Evolutionary conservation across 2,888 invertebrate species (phyloP).

Genomic region (Xestobium rufovillosum): DNA sequence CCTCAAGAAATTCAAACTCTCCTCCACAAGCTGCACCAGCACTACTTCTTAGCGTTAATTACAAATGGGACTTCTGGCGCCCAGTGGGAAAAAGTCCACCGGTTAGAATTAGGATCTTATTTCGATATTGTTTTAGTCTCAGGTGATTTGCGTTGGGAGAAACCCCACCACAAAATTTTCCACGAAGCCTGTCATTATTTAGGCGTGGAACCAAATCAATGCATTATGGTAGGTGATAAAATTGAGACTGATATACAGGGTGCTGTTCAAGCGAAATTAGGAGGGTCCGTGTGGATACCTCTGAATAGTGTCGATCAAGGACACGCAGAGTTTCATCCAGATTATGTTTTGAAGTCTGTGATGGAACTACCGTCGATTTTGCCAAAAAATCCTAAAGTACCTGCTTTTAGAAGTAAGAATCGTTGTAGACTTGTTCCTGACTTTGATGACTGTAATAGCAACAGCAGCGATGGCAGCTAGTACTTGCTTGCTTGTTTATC

Average conservation of each 20-base stretch:
- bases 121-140: slow-evolving; percentile 77
- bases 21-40: slow-evolving; percentile 60
- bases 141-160: slow-evolving; percentile 80
- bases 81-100: slow-evolving; percentile 82
- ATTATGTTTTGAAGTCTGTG: slow-evolving; percentile 58
- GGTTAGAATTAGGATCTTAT: slow-evolving; percentile 59
- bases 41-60: slow-evolving; percentile 71
- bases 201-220: slow-evolving; percentile 64
- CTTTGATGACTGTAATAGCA: slow-evolving; percentile 42
- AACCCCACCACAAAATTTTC: slow-evolving; percentile 76
- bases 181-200: slow-evolving; percentile 71
- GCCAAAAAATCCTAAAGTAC: slow-evolving; percentile 44
- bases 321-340: slow-evolving; percentile 47
- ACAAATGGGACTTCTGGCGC: slow-evolving; percentile 81
- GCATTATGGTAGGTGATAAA: slow-evolving; percentile 84
- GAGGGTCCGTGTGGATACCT: slow-evolving; percentile 76
- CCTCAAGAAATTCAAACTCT: slow-evolving; percentile 61
- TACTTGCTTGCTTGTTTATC: too few relatives aligned
- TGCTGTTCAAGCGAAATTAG: slow-evolving; percentile 63
- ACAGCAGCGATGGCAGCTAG: slow-evolving; percentile 48
- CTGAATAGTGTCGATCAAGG: slow-evolving; percentile 44
- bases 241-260: slow-evolving; percentile 83
- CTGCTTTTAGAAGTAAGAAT: slow-evolving; percentile 24
- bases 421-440: slow-evolving; percentile 28
- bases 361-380: slow-evolving; percentile 56